Percentiles rank a stretch among this genome's conserved stretches.
Conservation (phyloP, 2,113 vertebrate species). For the Oxygymnocypris stewartii region DNA sequence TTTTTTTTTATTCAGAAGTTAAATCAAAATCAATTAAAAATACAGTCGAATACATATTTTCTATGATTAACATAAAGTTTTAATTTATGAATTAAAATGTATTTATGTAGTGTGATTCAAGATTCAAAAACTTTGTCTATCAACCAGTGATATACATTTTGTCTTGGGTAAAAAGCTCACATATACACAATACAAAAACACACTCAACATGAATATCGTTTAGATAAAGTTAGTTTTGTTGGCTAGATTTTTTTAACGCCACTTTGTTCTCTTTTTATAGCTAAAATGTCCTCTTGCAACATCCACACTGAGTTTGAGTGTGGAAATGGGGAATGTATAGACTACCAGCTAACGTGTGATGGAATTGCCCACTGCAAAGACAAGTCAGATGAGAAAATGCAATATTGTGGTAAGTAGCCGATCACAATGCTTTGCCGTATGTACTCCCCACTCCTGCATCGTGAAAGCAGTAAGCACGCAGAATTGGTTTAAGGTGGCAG, state of each 20-base stretch:
- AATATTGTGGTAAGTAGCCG: constrained; percentile 89
- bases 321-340: constrained; percentile 93
- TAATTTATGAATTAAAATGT: too few species aligned
- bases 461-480: constrained; percentile 23
- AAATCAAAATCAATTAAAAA: not conserved
- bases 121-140: too few species aligned
- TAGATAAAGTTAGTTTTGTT: not conserved
- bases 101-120: too few species aligned
- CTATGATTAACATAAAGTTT: not conserved
- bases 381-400: constrained; percentile 96
- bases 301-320: constrained; percentile 94
- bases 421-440: constrained; percentile 17
- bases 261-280: constrained; percentile 72
- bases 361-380: constrained; percentile 93
- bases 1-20: not conserved
- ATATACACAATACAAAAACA: too few species aligned
- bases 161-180: too few species aligned
- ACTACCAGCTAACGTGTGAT: constrained; percentile 92
- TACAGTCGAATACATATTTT: not conserved
- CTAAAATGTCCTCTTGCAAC: constrained; percentile 92
- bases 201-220: not conserved
- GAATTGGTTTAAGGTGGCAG: constrained; percentile 33
- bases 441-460: constrained; percentile 1
- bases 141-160: too few species aligned
- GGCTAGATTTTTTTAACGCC: not conserved